Evolutionary conservation across 2,113 vertebrate species (phyloP), one percentile per base, ranked within the genome.

Genomic region (Andinoacara biseriatus): DNA sequence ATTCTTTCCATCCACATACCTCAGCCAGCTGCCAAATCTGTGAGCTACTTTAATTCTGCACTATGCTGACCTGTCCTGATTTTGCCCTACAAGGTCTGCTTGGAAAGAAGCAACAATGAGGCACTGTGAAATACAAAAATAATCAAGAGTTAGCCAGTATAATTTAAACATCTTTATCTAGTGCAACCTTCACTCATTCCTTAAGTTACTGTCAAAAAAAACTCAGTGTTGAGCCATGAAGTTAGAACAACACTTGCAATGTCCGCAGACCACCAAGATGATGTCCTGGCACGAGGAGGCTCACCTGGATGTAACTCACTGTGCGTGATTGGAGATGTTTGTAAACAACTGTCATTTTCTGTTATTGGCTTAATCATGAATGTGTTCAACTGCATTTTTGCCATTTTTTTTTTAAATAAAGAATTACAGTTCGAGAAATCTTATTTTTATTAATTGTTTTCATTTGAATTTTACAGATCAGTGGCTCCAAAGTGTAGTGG

Each of bases 1-100:
- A 78, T 86, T 86, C 59, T 91, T 90, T 91, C 87, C 82, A 43
- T 88, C 80, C 84, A 52, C 85, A 87, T 57, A 61, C 62, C 35
- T 58, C 83, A 82, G 35, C 72, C 67, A 75, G 72, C 74, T 40
- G 61, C 52, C 31, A 67, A 33, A 60, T 62, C 33, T 74, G 54
- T 79, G 13, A 22, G 65, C 57, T 56, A 67, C 62, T 72, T 76
- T 75, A 58, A 86, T 65, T 84, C 80, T 83, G 52, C 61, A 57
- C 33, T 67, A 15, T 78, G 86, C 85, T 82, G 90, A 86, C 79
- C 65, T 83, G 78, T 83, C 72, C 83, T 56, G 65, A 65, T 60
- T 86, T 57, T 43, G 13, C 49, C 31, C n/a, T 67, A 15, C 65
- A 75, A 52, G 58, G 35, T 86, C 40, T 62, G 59, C 8, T 10